Evolutionary conservation across 2,113 vertebrate genomes (phyloP), one percentile per base, ranked within the genome.

Genomic region (Tylochromis polylepis): DNA sequence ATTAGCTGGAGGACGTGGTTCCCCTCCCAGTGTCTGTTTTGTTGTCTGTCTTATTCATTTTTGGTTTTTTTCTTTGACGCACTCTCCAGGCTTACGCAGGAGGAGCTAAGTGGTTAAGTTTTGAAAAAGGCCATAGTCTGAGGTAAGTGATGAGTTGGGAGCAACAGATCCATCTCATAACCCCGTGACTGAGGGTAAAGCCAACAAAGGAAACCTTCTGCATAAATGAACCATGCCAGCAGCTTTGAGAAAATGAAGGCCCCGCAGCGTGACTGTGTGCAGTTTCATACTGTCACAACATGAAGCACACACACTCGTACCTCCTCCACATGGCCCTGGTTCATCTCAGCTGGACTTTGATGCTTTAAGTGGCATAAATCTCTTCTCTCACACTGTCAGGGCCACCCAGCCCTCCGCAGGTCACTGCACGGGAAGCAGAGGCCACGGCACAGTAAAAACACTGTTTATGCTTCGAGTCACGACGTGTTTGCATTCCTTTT

Each of bases 351-450:
- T 79, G 85, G 55, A 46, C 70, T 60, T 82, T 2, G 43, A 55
- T 15, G 56, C 11, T 86, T 83, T 11, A 58, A 51, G 49, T 18
- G 29, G 22, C 56, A 53, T 90, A 88, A 90, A 90, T 88, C 86
- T 79, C 70, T 20, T 5, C 43, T 34, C 31, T 36, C 56, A 59
- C 38, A 24, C 22, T 5, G n/a, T 29, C 57, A 15, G 24, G 87
- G 60, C 87, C 85, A 83, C 85, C 88, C 82, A 49, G 49, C 60
- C 56, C 85, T 43, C 85, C 2, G 31, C 72, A 67, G 87, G 72
- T 83, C 82, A 24, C 56, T 56, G 79, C 67, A 36, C 16, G 14
- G 87, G 87, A 88, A 88, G 75, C 34, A 24, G 87, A 70, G 77
- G 65, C 81, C 86, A 29, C 38, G 34, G 79, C 11, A 79, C 24